Evolutionary conservation across 2,888 invertebrate genomes (phyloP), one percentile per base, ranked within the genome.

Genomic region (Perdita meconis): DNA sequence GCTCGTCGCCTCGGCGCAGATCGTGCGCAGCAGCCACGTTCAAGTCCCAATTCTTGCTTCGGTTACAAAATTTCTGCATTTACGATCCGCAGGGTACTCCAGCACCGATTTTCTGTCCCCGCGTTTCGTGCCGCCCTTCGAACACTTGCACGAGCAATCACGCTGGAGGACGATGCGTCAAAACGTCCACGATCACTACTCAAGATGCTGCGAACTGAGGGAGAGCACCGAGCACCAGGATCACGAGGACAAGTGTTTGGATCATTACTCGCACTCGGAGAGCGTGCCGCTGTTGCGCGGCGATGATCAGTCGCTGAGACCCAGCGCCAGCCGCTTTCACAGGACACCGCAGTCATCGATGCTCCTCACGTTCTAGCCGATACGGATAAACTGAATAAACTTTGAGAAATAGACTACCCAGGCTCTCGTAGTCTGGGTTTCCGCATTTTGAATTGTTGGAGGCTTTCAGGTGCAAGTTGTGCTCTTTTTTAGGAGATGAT

Each of bases 241-340:
- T 19, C 53, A 68, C 34, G 40, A 60, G 42, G 57, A 59, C 24
- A 70, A 81, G 26, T 74, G 75, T 73, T 61, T 50, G 30, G 78
- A 73, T 51, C 60, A 59, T 42, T 42, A 24, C 22, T 26, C 24
- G 61, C 51, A 59, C 59, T 61, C 88, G 26, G 89, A 89, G 60
- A 89, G 86, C 40, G 80, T 83, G 59, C 89, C 89, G 13, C 78
- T 89, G 22, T 76, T 88, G 34, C 42, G 76, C 26, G 56, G 51
- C 36, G 65, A 76, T 56, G 47, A 2, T 22, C 10, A 68, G 57
- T 30, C 56, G 53, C 22, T 34, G 63, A 24, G 50, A 57, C 26
- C 22, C 44, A 44, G 44, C n/a, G 56, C 57, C 19, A 47, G 61
- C 16, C 44, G 64, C n/a, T 76, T 67, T 24, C 22, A 53, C 38